These are phyloP conservation scores for Morpho achilles DNA, from an alignment of 2,888 invertebrate genomes.

Conservation along the genomic window DNA sequence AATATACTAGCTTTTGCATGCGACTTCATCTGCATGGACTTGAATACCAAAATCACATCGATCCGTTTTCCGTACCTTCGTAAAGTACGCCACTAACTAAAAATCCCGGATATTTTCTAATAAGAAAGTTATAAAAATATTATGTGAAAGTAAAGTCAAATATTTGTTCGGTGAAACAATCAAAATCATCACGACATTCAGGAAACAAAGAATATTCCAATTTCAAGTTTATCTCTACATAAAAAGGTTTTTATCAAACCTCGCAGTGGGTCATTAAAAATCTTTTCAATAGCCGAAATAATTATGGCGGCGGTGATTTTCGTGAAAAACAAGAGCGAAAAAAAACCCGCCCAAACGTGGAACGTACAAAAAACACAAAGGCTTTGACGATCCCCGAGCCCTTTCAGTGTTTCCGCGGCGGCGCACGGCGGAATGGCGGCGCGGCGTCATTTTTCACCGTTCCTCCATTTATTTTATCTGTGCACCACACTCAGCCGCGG, in stretches of 20 bases:
- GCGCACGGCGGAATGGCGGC: constrained; percentile 51
- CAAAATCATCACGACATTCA: background rate
- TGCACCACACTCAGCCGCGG: constrained; percentile 65
- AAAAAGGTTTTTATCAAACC: constrained; percentile 18
- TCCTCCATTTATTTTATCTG: constrained; percentile 78
- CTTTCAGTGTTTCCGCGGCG: constrained; percentile 67
- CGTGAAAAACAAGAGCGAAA: constrained; percentile 16
- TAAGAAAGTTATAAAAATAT: no score
- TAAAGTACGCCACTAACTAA: no score
- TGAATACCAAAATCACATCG: background rate
- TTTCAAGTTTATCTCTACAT: constrained; percentile 1
- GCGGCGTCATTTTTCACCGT: constrained; percentile 76
- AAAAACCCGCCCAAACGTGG: constrained; percentile 18
- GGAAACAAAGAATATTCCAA: background rate
- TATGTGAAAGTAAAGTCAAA: no score
- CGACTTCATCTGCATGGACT: background rate
- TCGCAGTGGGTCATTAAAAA: constrained; percentile 22
- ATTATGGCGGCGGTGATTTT: constrained; percentile 20
- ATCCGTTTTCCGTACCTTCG: background rate
- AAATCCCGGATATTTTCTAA: no score
- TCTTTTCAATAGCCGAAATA: constrained; percentile 23
- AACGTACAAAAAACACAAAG: constrained; percentile 37
- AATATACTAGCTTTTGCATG: background rate
- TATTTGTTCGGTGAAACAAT: no score
- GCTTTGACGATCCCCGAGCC: constrained; percentile 62